These are phyloP conservation scores for Podabrus alpinus DNA, from an alignment of 2,888 invertebrate species.

Conservation along the genomic window DNA sequence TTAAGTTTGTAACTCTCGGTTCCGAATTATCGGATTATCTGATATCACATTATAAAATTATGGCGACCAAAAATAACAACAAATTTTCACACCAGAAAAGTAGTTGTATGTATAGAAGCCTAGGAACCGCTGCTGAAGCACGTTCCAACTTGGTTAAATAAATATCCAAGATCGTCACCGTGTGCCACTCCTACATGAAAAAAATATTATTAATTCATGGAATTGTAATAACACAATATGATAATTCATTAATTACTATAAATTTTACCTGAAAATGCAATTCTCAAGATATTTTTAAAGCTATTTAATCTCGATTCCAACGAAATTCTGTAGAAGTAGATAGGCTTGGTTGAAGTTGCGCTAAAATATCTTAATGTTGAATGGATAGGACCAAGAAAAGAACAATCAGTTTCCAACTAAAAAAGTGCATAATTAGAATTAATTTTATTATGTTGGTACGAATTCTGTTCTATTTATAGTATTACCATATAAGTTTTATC, in stretches of 20 bases:
- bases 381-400: slow-evolving; percentile 41
- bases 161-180: slow-evolving; percentile 43
- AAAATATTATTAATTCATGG: neutral
- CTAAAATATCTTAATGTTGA: slow-evolving; percentile 37
- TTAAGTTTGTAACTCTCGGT: no score
- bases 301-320: slow-evolving; percentile 37
- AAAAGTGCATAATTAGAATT: slow-evolving; percentile 21
- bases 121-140: no score
- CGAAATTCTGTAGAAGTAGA: slow-evolving; percentile 45
- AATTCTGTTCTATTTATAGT: neutral
- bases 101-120: no score
- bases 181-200: slow-evolving; percentile 39
- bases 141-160: no score
- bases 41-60: no score
- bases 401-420: slow-evolving; percentile 47
- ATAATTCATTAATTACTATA: neutral
- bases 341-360: slow-evolving; percentile 37
- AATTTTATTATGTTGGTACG: no score
- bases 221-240: neutral
- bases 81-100: no score
- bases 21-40: no score
- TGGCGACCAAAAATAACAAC: no score
- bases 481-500: slow-evolving; percentile 48
- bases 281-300: slow-evolving; percentile 32
- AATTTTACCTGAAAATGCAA: slow-evolving; percentile 37